Conservation (phyloP, 1,140 invertebrate genomes). For the Bombus pascuorum region DNA sequence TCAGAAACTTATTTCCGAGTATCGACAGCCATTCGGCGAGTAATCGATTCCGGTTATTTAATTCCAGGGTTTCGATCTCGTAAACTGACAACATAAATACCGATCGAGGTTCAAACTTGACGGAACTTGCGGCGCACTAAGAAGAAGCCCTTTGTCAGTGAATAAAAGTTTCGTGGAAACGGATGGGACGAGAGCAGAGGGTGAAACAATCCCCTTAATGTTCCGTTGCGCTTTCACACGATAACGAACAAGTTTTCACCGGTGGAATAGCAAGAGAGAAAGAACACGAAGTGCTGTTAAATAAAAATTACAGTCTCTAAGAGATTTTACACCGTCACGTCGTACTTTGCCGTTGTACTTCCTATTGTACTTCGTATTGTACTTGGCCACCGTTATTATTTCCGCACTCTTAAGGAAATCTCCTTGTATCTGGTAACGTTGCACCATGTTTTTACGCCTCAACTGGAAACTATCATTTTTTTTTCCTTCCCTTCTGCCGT, state of each 20-base stretch:
- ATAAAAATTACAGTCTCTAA: conserved; percentile 39
- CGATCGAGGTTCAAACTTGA: not conserved
- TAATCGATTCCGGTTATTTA: not conserved
- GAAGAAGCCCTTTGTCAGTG: not conserved
- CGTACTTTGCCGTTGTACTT: not conserved
- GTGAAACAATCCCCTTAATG: conserved; percentile 32
- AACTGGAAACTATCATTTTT: not conserved
- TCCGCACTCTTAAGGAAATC: conserved; percentile 25
- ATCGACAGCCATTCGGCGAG: not conserved
- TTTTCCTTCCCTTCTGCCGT: not conserved
- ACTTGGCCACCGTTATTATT: not conserved
- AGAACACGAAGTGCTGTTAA: conserved; percentile 1
- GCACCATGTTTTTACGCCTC: too few relatives aligned
- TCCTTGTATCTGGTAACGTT: not conserved
- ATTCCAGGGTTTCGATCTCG: not conserved
- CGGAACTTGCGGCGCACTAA: not conserved
- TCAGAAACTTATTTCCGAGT: not conserved
- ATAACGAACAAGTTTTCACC: conserved; percentile 36
- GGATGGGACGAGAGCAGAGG: not conserved
- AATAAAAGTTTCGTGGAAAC: conserved; percentile 10
- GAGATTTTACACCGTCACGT: conserved; percentile 27
- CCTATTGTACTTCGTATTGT: conserved; percentile 3
- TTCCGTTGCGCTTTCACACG: conserved; percentile 6
- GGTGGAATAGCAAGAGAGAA: not conserved
- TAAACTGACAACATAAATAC: not conserved